These are phyloP conservation scores for Coracopsis vasa DNA, from an alignment of 2,113 vertebrate genomes.

Conservation along the genomic window DNA sequence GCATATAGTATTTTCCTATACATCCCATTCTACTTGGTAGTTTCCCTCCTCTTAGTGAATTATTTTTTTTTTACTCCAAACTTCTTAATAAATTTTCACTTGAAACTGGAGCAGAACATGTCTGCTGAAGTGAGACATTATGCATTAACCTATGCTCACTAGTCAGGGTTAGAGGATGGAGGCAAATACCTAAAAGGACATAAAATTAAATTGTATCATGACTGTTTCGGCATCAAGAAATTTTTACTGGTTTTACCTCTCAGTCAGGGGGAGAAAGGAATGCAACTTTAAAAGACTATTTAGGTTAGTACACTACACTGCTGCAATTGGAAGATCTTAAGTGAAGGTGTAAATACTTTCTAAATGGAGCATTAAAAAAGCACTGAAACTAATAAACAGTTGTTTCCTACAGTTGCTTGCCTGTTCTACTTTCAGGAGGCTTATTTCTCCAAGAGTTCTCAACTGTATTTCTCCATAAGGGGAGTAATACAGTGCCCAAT, in stretches of 20 bases:
- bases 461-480: not conserved
- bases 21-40: not conserved
- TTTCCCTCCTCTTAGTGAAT: not conserved
- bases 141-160: not conserved
- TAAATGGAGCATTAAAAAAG: not conserved
- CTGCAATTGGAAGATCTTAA: not conserved
- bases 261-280: not conserved
- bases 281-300: not conserved
- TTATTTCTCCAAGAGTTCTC: not conserved
- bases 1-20: not conserved
- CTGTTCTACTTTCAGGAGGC: not conserved
- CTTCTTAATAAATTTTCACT: not conserved
- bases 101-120: not conserved
- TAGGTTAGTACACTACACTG: not conserved
- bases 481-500: not conserved
- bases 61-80: not conserved
- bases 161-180: not conserved
- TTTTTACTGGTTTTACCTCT: not conserved
- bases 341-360: not conserved
- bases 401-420: not conserved
- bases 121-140: not conserved
- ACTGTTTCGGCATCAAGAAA: not conserved
- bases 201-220: not conserved
- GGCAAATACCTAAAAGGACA: not conserved
- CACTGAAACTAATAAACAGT: not conserved